Conservation (phyloP, 2,888 invertebrate genomes). For the Idaea straminata region DNA sequence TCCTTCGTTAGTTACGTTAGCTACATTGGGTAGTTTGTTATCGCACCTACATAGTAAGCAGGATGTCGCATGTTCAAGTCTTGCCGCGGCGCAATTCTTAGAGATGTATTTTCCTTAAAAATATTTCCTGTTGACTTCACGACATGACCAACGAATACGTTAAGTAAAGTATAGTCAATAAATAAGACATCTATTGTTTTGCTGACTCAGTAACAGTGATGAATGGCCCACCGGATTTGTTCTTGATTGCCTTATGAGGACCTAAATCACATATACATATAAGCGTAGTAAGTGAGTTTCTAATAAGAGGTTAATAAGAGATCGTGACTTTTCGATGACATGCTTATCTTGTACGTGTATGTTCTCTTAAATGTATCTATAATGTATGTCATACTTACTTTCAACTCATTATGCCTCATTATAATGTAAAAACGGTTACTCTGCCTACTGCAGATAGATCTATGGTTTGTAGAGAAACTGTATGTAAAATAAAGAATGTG, state of each 20-base stretch:
- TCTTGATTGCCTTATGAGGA: conserved; percentile 12
- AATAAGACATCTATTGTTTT: conserved; percentile 38
- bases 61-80: no score
- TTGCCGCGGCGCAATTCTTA: no score
- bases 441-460: neutral
- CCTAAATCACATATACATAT: neutral
- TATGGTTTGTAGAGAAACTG: neutral
- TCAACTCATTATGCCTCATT: neutral
- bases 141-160: conserved; percentile 31
- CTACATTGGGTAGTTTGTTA: no score
- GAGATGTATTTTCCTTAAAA: no score
- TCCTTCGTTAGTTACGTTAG: no score
- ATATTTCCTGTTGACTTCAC: conserved; percentile 30
- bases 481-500: neutral
- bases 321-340: conserved; percentile 30
- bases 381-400: neutral
- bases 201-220: conserved; percentile 56
- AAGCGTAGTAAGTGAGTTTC: neutral
- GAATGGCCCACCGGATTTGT: conserved; percentile 35
- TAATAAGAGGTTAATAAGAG: neutral
- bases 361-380: neutral
- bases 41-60: no score
- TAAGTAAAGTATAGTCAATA: conserved; percentile 33
- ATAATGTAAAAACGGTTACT: neutral
- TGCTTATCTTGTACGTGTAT: neutral